These are phyloP conservation scores for Gambusia yucatana DNA, from an alignment of 2,797 vertebrate genomes.

Conservation along the genomic window DNA sequence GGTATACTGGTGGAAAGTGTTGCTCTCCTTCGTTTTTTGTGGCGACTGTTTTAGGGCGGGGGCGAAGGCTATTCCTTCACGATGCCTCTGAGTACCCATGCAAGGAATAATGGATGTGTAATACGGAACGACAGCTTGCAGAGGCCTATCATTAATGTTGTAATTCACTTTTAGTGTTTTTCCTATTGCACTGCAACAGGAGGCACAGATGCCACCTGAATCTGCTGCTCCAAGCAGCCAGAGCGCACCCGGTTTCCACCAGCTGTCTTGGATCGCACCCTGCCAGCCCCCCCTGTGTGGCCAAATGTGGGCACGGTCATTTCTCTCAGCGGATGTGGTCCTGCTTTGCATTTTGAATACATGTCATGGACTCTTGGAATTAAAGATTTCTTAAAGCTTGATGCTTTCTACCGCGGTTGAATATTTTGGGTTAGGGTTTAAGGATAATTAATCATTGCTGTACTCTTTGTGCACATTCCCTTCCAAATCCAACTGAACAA, in stretches of 20 bases:
- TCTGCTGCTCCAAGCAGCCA: constrained; percentile 72
- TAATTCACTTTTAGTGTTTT: constrained; percentile 82
- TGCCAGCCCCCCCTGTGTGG: constrained; percentile 53
- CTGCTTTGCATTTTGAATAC: constrained; percentile 21
- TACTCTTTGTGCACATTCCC: not conserved
- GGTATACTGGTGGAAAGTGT: constrained; percentile 37
- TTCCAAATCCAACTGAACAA: not conserved
- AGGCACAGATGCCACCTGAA: constrained; percentile 81
- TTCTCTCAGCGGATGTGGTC: constrained; percentile 13
- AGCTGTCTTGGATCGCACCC: constrained; percentile 69
- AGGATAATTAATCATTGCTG: constrained; percentile 15
- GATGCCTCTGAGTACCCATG: constrained; percentile 71
- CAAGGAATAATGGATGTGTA: constrained; percentile 74
- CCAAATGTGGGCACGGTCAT: constrained; percentile 36
- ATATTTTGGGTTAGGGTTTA: not conserved
- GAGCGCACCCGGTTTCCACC: constrained; percentile 70
- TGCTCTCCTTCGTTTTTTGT: constrained; percentile 12
- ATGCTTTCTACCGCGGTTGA: not conserved
- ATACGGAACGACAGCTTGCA: constrained; percentile 80
- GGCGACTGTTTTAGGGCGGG: not conserved
- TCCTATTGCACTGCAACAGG: constrained; percentile 75
- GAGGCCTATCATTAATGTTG: constrained; percentile 80
- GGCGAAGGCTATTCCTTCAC: constrained; percentile 41
- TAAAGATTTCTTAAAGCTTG: not conserved
- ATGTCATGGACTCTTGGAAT: constrained; percentile 3